A percentile compares a stretch with the other conserved stretches of the same genome.
These are phyloP conservation scores for Macrotrachela quadricornifera DNA, from an alignment of 1,140 invertebrate genomes.

Conservation along the genomic window DNA sequence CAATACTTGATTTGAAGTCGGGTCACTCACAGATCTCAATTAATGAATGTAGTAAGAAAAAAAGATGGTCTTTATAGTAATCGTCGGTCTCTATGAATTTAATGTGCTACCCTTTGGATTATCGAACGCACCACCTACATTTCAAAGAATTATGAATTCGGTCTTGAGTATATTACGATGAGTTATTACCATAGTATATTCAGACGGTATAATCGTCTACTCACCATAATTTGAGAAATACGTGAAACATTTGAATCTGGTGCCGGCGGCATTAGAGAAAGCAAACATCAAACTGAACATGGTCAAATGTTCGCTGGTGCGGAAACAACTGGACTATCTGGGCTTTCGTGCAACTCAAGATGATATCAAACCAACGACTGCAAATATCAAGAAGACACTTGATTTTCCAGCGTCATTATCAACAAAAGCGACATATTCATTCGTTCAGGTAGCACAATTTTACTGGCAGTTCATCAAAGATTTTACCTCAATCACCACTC, in stretches of 20 bases:
- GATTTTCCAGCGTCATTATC: constrained; percentile 16
- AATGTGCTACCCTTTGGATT: constrained; percentile 7
- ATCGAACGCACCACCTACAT: constrained; percentile 8
- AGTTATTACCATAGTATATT: too few species aligned
- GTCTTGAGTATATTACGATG: too few species aligned
- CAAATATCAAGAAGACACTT: constrained; percentile 14
- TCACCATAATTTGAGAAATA: not conserved
- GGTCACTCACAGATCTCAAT: not conserved
- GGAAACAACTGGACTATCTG: constrained; percentile 11
- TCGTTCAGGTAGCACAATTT: constrained; percentile 17
- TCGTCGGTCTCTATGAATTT: constrained; percentile 5
- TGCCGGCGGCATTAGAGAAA: constrained; percentile 3
- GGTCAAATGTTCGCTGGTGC: constrained; percentile 7
- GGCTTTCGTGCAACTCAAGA: constrained; percentile 14
- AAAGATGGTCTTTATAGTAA: constrained; percentile 8
- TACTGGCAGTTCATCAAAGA: constrained; percentile 15
- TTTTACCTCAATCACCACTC: constrained; percentile 13
- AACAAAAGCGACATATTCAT: constrained; percentile 13
- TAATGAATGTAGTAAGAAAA: not conserved
- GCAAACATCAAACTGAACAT: not conserved
- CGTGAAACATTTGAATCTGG: not conserved
- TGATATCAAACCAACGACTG: constrained; percentile 13
- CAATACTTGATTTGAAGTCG: not conserved
- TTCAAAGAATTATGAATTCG: too few species aligned
- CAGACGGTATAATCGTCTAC: constrained; percentile 1